Base-by-base conservation (phyloP, 2,797 vertebrate species). In the Philypnodon macrostomus region DNA sequence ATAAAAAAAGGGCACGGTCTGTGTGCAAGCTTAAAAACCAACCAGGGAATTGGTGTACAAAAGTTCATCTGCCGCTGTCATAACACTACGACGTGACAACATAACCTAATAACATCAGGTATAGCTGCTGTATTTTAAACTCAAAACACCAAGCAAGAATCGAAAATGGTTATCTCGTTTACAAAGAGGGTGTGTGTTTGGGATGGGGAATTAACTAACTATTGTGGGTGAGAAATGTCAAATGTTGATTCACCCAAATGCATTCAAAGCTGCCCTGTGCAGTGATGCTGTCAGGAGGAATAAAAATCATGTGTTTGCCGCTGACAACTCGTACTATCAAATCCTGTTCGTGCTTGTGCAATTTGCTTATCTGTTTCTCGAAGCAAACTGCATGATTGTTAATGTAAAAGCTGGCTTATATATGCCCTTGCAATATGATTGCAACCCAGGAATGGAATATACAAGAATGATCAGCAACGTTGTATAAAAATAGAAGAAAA, bases 1-100 rank as follows among this genome's bases (percentile, higher is more conserved):
- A 78, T 82, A 85, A 87, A 79, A n/a, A 83, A 80, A 84, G 81
- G 84, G 65, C 84, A 84, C 38, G 35, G 70, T 80, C 73, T 58
- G 64, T 60, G 65, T 70, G 63, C 62, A 52, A 69, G 80, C 79
- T 88, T 85, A 86, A 90, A 86, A 84, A 79, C 68, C 71, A 75
- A 80, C 77, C 35, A 14, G 79, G 85, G 85, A 87, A 89, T 86
- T 77, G 80, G 68, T 72, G 79, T 63, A 45, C 72, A 73, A 70
- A 75, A 74, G 85, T 87, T 86, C 81, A 88, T 78, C 67, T 57
- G 58, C 61, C 63, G 52, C 73, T 79, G 83, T 86, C 83, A 86
- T 82, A 77, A 82, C 77, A 78, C 51, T 54, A 66, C 67, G 60
- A 57, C 53, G 56, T 42, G 77, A 77, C 79, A 82, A 74, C 70